Percentiles rank a stretch among this genome's conserved stretches.
These are phyloP conservation scores for Bombyx mori DNA, from an alignment of 1,140 invertebrate species.

Conservation along the genomic window DNA sequence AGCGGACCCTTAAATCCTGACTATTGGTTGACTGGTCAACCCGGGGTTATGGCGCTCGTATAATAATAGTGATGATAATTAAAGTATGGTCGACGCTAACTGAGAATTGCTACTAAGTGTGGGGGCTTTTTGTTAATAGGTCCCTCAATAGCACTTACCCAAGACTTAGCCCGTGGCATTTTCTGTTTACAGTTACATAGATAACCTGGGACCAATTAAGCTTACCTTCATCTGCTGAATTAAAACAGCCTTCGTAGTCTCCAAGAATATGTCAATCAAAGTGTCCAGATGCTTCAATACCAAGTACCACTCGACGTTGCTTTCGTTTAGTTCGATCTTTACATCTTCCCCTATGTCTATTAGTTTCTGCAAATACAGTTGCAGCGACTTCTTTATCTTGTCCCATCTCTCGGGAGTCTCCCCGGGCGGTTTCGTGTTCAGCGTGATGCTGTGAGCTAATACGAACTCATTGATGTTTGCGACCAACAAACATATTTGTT, in stretches of 20 bases:
- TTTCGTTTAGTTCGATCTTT: slow-evolving; percentile 63
- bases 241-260: slow-evolving; percentile 66
- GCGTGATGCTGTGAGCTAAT: slow-evolving; percentile 64
- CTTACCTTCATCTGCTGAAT: slow-evolving; percentile 69
- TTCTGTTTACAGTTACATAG: too few relatives aligned
- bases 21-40: too few relatives aligned
- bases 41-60: too few relatives aligned
- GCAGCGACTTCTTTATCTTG: slow-evolving; percentile 65
- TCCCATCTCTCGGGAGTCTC: slow-evolving; percentile 68
- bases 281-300: slow-evolving; percentile 57
- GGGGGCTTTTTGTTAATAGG: too few relatives aligned
- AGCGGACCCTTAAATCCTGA: too few relatives aligned
- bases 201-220: background rate
- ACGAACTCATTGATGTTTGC: slow-evolving; percentile 70
- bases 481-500: slow-evolving; percentile 59
- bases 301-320: slow-evolving; percentile 48
- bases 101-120: too few relatives aligned
- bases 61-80: too few relatives aligned
- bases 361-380: slow-evolving; percentile 61
- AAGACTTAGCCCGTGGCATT: too few relatives aligned
- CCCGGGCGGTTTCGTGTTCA: slow-evolving; percentile 68
- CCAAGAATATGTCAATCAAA: slow-evolving; percentile 61
- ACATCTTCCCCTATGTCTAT: slow-evolving; percentile 67
- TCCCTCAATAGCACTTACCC: too few relatives aligned
- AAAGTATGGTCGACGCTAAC: too few relatives aligned